Evolutionary conservation across 1,140 invertebrate genomes (phyloP).

Genomic region (Formica selysi): DNA sequence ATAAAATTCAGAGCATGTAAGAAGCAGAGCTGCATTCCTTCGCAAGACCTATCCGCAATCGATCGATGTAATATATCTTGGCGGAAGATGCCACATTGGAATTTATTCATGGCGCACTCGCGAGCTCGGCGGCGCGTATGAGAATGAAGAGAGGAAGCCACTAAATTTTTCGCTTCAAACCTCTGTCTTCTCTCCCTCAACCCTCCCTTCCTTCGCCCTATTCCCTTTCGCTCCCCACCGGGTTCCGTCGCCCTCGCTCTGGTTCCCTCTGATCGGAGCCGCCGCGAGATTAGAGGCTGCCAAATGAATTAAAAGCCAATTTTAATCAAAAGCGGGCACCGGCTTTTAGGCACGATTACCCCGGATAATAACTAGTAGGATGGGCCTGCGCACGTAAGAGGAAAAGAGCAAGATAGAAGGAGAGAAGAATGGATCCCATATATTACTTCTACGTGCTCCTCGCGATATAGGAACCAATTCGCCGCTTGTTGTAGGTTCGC

Average conservation of each 20-base stretch:
- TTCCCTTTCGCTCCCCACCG: background rate
- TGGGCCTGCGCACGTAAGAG: constrained; percentile 67
- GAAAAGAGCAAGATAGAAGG: constrained; percentile 73
- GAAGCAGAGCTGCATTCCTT: constrained; percentile 15
- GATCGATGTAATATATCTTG: constrained; percentile 48
- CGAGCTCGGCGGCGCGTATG: constrained; percentile 42
- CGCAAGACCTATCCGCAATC: constrained; percentile 20
- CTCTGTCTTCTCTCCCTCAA: constrained; percentile 68
- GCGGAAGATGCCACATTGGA: constrained; percentile 50
- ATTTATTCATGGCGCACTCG: constrained; percentile 70
- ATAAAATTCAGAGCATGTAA: constrained; percentile 3
- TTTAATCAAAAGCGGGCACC: constrained; percentile 85
- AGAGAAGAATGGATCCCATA: constrained; percentile 80
- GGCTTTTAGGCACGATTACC: constrained; percentile 85
- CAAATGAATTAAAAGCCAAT: constrained; percentile 86
- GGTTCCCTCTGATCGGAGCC: constrained; percentile 75
- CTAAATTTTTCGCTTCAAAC: constrained; percentile 70
- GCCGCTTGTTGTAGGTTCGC: constrained; percentile 72
- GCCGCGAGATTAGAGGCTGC: constrained; percentile 84
- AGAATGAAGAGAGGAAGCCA: constrained; percentile 59
- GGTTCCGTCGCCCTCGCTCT: constrained; percentile 43
- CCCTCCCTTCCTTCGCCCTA: constrained; percentile 41
- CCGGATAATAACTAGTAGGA: constrained; percentile 84
- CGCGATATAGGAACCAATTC: constrained; percentile 77
- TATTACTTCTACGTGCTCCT: constrained; percentile 81